These are phyloP conservation scores for Hippocampus kuda DNA, from an alignment of 2,797 vertebrate genomes.

Conservation along the genomic window DNA sequence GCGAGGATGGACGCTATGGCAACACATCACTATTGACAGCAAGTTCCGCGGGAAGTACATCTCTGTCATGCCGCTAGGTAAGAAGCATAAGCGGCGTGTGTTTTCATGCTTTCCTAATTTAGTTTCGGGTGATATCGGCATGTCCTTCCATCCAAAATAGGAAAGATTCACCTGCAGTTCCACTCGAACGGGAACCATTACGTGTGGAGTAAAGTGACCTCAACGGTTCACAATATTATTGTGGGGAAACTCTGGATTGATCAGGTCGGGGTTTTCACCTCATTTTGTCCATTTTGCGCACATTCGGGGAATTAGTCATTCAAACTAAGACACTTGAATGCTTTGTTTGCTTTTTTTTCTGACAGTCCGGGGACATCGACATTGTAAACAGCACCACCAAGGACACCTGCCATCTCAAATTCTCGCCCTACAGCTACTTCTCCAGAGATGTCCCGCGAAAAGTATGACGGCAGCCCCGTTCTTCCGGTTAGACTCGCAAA, in stretches of 20 bases:
- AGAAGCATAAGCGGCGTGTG: constrained; percentile 11
- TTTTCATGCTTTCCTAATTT: neutral
- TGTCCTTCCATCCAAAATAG: constrained; percentile 47
- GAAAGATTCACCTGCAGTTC: constrained; percentile 87
- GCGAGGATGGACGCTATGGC: constrained; percentile 88
- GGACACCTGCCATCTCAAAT: constrained; percentile 88
- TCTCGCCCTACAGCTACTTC: constrained; percentile 95
- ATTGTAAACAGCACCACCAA: constrained; percentile 88
- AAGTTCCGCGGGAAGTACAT: constrained; percentile 97
- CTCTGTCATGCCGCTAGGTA: constrained; percentile 90
- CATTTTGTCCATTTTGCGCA: neutral
- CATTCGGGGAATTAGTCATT: neutral
- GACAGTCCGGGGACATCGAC: constrained; percentile 93
- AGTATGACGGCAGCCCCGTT: constrained; percentile 52
- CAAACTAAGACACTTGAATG: neutral
- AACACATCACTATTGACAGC: constrained; percentile 94
- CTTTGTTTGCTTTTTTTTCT: constrained; percentile 14
- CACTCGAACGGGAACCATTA: constrained; percentile 86
- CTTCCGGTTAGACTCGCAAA: neutral
- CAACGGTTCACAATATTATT: constrained; percentile 93
- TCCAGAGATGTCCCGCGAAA: constrained; percentile 88
- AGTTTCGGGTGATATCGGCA: neutral
- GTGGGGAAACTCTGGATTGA: constrained; percentile 97
- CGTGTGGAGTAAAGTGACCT: constrained; percentile 92
- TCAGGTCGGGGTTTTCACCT: constrained; percentile 67